Conservation (phyloP, 2,113 vertebrate genomes). For the Acanthochromis polyacanthus region DNA sequence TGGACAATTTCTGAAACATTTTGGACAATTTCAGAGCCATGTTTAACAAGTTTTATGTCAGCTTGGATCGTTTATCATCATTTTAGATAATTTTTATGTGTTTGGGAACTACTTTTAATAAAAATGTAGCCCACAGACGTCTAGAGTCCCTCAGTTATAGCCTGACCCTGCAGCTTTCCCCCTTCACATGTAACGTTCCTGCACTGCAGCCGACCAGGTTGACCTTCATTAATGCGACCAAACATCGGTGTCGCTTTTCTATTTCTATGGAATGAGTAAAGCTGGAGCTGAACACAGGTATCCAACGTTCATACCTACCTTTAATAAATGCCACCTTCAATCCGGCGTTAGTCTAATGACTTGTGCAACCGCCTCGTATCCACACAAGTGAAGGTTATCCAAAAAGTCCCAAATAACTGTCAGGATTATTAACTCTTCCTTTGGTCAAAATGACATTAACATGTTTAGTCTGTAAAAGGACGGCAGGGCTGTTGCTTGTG, state of each 20-base stretch:
- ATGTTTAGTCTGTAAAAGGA: not conserved
- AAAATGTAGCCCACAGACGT: no score
- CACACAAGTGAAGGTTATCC: constrained; percentile 23
- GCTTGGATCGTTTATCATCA: no score
- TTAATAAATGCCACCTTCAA: not conserved
- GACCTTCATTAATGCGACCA: constrained; percentile 26
- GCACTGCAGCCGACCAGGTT: not conserved
- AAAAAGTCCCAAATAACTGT: not conserved
- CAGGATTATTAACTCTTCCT: not conserved
- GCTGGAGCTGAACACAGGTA: not conserved
- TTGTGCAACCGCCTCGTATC: not conserved
- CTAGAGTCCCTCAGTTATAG: no score
- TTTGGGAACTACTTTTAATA: no score
- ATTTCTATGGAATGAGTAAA: no score
- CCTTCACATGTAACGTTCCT: not conserved
- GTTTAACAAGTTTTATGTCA: no score
- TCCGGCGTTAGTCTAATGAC: not conserved
- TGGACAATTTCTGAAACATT: no score
- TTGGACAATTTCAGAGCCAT: no score
- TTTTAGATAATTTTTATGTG: no score
- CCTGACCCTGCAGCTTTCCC: no score
- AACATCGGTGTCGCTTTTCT: not conserved
- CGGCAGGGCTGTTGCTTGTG: not conserved
- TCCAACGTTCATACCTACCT: constrained; percentile 13
- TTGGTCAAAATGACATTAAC: not conserved